A percentile compares a stretch with the other conserved stretches of the same genome.
phyloP scores from a whole-genome alignment of 2,113 vertebrate genomes.

The Podarcis cretensis region DNA sequence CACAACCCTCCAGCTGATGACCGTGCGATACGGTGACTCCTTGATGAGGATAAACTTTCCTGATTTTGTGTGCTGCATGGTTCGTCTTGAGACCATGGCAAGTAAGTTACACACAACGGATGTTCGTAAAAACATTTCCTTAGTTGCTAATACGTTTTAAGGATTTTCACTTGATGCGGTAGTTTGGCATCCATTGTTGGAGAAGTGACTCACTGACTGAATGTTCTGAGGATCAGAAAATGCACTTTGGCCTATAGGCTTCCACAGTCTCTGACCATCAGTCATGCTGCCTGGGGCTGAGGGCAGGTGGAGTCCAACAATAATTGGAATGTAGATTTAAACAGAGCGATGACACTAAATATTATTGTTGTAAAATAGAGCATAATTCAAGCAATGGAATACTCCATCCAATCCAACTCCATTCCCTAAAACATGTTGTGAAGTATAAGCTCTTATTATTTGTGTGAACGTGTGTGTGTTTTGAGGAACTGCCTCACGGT shows the following conservation, averaged over 20 bases:
- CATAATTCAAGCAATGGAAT: not conserved
- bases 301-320: no score
- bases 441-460: not conserved
- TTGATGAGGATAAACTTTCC: slow-evolving; percentile 52
- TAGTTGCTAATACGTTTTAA: not conserved
- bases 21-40: slow-evolving; percentile 59
- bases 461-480: not conserved
- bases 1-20: slow-evolving; percentile 63
- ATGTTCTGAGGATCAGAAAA: not conserved
- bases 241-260: fast-evolving
- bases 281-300: no score
- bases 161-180: not conserved
- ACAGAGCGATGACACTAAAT: not conserved
- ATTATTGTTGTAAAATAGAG: not conserved
- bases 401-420: not conserved
- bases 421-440: not conserved
- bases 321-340: no score
- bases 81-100: slow-evolving; percentile 73
- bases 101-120: slow-evolving; percentile 63
- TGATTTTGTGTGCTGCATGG: slow-evolving; percentile 74
- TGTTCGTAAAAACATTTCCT: not conserved
- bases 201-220: not conserved
- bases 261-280: no score
- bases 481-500: not conserved
- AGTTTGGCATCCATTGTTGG: not conserved